Percentiles rank a stretch among this genome's conserved stretches.
phyloP scores from a whole-genome alignment of 2,888 invertebrate genomes.

The Synergus gifuensis region DNA sequence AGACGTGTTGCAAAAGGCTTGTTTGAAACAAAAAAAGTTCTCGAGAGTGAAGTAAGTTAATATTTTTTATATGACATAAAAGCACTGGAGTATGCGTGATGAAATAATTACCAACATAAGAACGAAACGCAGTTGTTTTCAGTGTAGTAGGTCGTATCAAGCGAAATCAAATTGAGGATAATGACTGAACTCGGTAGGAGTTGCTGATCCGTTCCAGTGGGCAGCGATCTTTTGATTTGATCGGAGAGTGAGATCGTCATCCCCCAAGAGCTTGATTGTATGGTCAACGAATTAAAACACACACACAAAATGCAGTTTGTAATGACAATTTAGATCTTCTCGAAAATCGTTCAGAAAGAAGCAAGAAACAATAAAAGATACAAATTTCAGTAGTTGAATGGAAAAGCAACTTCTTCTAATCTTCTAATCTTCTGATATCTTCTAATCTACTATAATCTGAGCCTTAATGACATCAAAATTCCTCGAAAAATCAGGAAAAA shows the following conservation, averaged over 20 bases:
- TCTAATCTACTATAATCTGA: no score
- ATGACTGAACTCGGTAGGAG: slow-evolving; percentile 41
- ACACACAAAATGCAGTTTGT: background rate
- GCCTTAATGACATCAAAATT: background rate
- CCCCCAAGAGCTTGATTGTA: background rate
- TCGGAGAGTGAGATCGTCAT: slow-evolving; percentile 51
- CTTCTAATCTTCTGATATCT: no score
- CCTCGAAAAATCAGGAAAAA: background rate
- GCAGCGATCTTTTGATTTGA: slow-evolving; percentile 59
- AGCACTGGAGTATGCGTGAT: background rate
- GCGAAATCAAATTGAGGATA: slow-evolving; percentile 6
- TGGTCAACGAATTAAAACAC: background rate
- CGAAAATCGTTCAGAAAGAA: background rate
- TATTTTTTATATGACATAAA: background rate
- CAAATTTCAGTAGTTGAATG: no score
- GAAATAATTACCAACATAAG: slow-evolving; percentile 9
- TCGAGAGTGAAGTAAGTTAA: background rate
- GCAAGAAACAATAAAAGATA: background rate
- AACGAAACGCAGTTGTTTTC: background rate
- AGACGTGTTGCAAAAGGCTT: background rate
- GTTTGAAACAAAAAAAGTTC: background rate
- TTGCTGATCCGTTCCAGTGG: slow-evolving; percentile 51
- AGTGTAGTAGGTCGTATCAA: background rate
- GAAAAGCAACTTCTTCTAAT: no score
- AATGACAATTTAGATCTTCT: background rate